These are phyloP conservation scores for Galeruca laticollis DNA, from an alignment of 2,888 invertebrate genomes.

Conservation along the genomic window DNA sequence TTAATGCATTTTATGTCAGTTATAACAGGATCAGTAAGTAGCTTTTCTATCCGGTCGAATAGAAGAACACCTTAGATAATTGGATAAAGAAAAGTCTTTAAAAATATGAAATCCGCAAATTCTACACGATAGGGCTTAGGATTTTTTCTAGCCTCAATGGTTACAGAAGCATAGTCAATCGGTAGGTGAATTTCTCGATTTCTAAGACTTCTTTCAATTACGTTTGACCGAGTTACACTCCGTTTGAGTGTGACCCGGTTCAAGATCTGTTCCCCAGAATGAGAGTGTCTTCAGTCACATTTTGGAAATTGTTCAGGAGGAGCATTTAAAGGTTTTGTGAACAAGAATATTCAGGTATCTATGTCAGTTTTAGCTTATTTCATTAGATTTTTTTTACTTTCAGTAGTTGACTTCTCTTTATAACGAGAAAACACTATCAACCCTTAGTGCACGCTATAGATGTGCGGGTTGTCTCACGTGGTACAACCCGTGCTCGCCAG, in stretches of 20 bases:
- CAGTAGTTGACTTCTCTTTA: too few species aligned
- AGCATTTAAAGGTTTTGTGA: too few species aligned
- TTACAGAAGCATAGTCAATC: constrained; percentile 51
- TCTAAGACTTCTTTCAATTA: constrained; percentile 59
- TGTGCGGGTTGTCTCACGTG: too few species aligned
- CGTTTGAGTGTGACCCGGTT: constrained; percentile 53
- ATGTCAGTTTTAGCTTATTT: too few species aligned
- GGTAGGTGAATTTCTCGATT: constrained; percentile 47
- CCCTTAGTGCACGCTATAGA: too few species aligned
- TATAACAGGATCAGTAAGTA: constrained; percentile 41
- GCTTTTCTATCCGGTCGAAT: constrained; percentile 42
- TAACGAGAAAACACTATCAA: too few species aligned
- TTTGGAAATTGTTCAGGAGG: too few species aligned
- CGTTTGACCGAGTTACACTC: constrained; percentile 53
- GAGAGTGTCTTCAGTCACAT: too few species aligned
- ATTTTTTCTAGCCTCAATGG: constrained; percentile 46
- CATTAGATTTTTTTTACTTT: too few species aligned
- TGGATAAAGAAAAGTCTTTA: constrained; percentile 32
- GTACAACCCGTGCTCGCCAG: too few species aligned
- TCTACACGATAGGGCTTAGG: constrained; percentile 48
- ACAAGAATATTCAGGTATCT: too few species aligned
- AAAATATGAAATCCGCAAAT: constrained; percentile 48
- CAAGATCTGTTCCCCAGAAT: too few species aligned
- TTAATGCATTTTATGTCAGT: constrained; percentile 41
- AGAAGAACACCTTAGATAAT: constrained; percentile 40